phyloP scores from a whole-genome alignment of 2,797 vertebrate genomes.

The Dromococcyx pavoninus region DNA sequence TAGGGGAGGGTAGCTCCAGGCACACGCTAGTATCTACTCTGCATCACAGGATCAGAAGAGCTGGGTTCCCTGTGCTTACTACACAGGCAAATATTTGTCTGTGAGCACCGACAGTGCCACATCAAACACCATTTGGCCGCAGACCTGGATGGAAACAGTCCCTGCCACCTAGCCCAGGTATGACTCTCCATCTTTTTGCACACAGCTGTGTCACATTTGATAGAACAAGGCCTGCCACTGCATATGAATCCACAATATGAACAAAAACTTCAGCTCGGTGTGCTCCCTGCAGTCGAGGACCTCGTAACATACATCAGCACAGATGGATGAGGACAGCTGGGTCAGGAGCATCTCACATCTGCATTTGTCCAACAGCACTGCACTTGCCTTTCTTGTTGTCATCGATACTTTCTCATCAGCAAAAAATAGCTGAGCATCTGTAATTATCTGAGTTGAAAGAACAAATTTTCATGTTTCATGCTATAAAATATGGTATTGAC shows the following conservation, averaged over 20 bases:
- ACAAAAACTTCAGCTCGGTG: rapidly evolving
- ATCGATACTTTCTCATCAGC: background rate
- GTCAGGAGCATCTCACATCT: background rate
- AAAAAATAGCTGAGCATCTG: background rate
- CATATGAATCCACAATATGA: background rate
- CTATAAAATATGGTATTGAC: background rate
- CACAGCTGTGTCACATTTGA: rapidly evolving
- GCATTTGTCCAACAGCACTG: rapidly evolving
- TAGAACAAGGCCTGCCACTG: rapidly evolving
- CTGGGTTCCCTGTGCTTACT: rapidly evolving
- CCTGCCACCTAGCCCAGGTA: background rate
- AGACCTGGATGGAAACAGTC: background rate
- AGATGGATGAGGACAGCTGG: background rate
- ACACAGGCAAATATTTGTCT: rapidly evolving
- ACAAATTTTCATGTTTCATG: background rate
- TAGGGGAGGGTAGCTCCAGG: background rate
- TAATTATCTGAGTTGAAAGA: background rate
- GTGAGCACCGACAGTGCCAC: rapidly evolving
- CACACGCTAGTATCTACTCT: rapidly evolving
- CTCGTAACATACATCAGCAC: rapidly evolving
- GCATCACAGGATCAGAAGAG: rapidly evolving
- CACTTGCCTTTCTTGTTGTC: background rate
- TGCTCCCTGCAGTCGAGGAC: rapidly evolving
- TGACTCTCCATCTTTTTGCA: background rate
- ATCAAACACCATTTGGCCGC: rapidly evolving